Evolutionary conservation across 2,113 vertebrate species (phyloP).

Genomic region (Lonchura striata): DNA sequence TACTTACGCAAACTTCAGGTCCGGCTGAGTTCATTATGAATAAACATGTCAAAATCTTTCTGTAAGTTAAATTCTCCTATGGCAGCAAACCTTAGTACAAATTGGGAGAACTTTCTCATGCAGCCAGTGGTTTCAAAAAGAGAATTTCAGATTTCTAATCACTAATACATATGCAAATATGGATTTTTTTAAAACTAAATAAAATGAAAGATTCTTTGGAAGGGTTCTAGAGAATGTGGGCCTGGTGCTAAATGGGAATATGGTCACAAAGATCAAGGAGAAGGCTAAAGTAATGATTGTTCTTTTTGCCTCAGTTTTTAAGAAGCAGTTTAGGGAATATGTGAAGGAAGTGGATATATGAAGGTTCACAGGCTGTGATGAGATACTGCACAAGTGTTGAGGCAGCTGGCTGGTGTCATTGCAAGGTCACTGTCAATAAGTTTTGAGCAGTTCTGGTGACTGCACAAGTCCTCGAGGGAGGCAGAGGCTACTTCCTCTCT

Average conservation of each 20-base stretch:
- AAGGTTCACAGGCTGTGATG: not conserved
- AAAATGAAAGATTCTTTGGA: not conserved
- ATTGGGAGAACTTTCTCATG: not conserved
- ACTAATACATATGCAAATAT: not conserved
- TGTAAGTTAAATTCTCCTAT: not conserved
- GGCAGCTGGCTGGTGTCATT: not conserved
- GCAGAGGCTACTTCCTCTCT: not conserved
- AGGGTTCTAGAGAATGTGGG: not conserved
- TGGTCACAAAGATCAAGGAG: not conserved
- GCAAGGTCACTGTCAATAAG: not conserved
- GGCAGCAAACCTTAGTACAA: not conserved
- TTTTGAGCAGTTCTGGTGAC: not conserved
- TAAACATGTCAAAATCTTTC: not conserved
- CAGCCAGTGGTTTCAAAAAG: not conserved
- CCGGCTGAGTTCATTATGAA: not conserved
- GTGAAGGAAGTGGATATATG: rapidly evolving
- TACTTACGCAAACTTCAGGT: not conserved
- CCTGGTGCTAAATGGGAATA: not conserved
- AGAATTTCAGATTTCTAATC: not conserved
- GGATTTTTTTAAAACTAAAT: not conserved
- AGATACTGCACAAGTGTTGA: not conserved
- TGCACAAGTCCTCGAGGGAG: not conserved
- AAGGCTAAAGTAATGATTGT: not conserved
- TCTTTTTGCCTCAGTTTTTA: not conserved
- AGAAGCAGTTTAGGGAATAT: not conserved